Percentiles rank a stretch among this genome's conserved stretches.
These are phyloP conservation scores for Uloborus plumipes DNA, from an alignment of 2,888 invertebrate genomes.

Conservation along the genomic window DNA sequence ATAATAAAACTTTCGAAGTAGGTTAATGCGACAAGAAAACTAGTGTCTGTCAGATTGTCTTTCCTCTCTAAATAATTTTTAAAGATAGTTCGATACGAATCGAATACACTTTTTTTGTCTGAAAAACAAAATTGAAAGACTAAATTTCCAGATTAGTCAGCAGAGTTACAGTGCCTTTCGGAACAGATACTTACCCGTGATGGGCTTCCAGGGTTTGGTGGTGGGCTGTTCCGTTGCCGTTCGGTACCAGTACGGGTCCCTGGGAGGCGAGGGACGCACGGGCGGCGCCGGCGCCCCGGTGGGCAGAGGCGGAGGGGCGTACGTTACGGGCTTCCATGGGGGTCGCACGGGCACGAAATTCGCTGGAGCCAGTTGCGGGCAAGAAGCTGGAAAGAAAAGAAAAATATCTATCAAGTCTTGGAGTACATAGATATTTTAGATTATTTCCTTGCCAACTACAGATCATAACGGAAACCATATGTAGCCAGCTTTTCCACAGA, in stretches of 20 bases:
- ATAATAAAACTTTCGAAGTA: too few species aligned
- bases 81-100: background rate
- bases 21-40: too few species aligned
- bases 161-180: background rate
- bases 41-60: too few species aligned
- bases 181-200: conserved; percentile 66
- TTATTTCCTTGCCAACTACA: too few species aligned
- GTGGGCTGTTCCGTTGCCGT: conserved; percentile 64
- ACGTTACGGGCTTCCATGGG: conserved; percentile 56
- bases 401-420: too few species aligned
- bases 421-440: too few species aligned
- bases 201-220: conserved; percentile 68
- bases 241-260: conserved; percentile 66
- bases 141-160: background rate
- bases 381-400: conserved; percentile 51
- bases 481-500: too few species aligned
- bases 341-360: conserved; percentile 65
- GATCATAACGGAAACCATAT: too few species aligned
- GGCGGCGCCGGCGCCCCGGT: conserved; percentile 37
- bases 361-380: conserved; percentile 63
- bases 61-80: background rate
- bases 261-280: conserved; percentile 43
- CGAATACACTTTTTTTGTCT: too few species aligned
- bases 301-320: conserved; percentile 37
- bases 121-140: background rate